Base-by-base conservation (phyloP, 2,888 invertebrate genomes). In the Rhaphigaster nebulosa region DNA sequence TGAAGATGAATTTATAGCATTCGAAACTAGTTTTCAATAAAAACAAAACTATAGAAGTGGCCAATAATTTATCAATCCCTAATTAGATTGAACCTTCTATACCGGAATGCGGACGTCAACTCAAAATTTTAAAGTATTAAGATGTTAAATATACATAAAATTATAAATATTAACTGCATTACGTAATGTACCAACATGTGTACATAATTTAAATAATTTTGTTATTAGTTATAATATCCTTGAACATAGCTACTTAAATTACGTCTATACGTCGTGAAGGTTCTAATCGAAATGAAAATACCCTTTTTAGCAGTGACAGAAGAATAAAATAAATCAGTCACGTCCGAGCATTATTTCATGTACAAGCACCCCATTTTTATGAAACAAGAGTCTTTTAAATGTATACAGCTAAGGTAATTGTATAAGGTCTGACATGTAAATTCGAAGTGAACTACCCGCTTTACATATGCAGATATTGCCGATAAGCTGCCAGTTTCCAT, bases 401-500 rank as follows among this genome's bases (percentile, higher is more conserved):
- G 70, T 38, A 76, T 76, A 76, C 20, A 38, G 20, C 5, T 38
- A 8, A 76, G 38, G 70, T 76, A 76, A 76, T 76, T 76, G 70
- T 76, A 76, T 76, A 76, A 76, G 70, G 20, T 8, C 38, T 38
- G 38, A 34, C 34, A 38, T 76, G 70, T 76, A 76, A 76, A 76
- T 76, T 38, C 38, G 34, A 20, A 13, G 12, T 5, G 20, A 38
- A 38, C 20, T 23, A 38, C 26, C 34, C 34, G 70, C 34, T 34
- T 20, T 76, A 76, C 70, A 76, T 76, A n/a, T n/a, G n/a, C n/a
- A 76, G 34, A 76, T 76, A 76, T 76, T 76, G 70, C 34, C 70
- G 70, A 34, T 76, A 38, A 76, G 70, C 34, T 2, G 70, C 15
- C 20, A 23, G 70, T 76, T 76, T 20, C 70, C 34, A 76, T 76